Evolutionary conservation across 2,113 vertebrate species (phyloP).

Genomic region (Pica pica): DNA sequence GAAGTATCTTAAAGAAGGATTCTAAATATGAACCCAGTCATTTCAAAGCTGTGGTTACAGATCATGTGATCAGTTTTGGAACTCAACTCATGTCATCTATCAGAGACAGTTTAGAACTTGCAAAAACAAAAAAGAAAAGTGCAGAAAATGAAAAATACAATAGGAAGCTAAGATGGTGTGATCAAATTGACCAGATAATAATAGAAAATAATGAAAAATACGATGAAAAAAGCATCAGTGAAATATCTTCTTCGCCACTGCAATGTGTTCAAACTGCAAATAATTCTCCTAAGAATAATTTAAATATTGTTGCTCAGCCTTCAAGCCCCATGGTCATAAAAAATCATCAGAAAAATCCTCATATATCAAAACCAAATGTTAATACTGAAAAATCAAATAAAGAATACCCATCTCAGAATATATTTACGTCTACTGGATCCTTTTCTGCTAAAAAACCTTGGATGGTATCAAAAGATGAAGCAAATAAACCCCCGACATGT

Average conservation of each 20-base stretch:
- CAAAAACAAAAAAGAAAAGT: conserved; percentile 71
- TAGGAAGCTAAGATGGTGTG: conserved; percentile 87
- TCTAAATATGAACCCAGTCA: conserved; percentile 66
- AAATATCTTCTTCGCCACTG: neutral
- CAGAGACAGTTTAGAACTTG: conserved; percentile 87
- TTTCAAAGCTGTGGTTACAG: conserved; percentile 29
- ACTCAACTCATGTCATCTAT: conserved; percentile 69
- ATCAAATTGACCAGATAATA: conserved; percentile 69
- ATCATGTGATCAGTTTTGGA: conserved; percentile 63
- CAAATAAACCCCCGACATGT: conserved; percentile 21
- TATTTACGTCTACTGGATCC: conserved; percentile 48
- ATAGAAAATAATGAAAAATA: neutral
- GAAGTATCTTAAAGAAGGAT: conserved; percentile 88
- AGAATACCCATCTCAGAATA: conserved; percentile 26
- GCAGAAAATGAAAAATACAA: conserved; percentile 60
- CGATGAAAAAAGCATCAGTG: neutral
- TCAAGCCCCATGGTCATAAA: conserved; percentile 16
- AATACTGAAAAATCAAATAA: conserved; percentile 47
- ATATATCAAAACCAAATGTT: conserved; percentile 1
- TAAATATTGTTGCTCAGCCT: conserved; percentile 4
- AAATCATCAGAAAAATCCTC: conserved; percentile 44
- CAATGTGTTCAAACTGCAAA: conserved; percentile 1
- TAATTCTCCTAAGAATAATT: neutral
- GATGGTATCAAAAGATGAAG: conserved; percentile 73
- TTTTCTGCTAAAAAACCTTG: conserved; percentile 79